Conservation (phyloP, 2,888 invertebrate genomes). For the Conomelus anceps region DNA sequence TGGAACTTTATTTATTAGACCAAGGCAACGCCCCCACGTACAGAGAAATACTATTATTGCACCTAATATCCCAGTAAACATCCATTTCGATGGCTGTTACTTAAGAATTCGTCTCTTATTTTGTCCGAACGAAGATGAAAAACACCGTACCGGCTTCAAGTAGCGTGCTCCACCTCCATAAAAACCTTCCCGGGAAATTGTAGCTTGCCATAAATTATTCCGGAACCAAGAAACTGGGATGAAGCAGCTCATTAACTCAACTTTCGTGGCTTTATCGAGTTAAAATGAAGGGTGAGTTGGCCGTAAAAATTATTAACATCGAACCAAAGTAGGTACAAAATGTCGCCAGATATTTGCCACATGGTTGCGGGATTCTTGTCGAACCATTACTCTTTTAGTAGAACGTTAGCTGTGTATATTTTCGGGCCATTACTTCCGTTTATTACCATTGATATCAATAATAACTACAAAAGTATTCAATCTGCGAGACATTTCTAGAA, state of each 20-base stretch:
- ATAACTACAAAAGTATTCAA: background rate
- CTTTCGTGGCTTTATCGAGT: background rate
- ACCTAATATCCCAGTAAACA: background rate
- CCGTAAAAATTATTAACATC: background rate
- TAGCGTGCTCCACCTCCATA: background rate
- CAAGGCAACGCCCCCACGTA: background rate
- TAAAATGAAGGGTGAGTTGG: background rate
- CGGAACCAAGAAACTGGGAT: background rate
- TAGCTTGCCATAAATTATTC: background rate
- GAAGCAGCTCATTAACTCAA: background rate
- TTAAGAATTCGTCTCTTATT: background rate
- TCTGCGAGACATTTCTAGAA: too few species aligned
- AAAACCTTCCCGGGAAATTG: background rate
- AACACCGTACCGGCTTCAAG: background rate
- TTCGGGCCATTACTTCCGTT: background rate
- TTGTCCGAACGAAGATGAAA: background rate
- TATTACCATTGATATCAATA: background rate
- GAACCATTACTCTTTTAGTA: background rate
- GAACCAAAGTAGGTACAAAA: background rate
- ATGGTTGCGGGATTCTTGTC: background rate
- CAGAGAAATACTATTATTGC: background rate
- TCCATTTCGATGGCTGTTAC: background rate
- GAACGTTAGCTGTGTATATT: background rate
- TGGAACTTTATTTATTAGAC: background rate
- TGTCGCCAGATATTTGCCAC: background rate